Percentiles rank a stretch among this genome's conserved stretches.
Conservation (phyloP, 1,140 invertebrate species). For the Pectinophora gossypiella region DNA sequence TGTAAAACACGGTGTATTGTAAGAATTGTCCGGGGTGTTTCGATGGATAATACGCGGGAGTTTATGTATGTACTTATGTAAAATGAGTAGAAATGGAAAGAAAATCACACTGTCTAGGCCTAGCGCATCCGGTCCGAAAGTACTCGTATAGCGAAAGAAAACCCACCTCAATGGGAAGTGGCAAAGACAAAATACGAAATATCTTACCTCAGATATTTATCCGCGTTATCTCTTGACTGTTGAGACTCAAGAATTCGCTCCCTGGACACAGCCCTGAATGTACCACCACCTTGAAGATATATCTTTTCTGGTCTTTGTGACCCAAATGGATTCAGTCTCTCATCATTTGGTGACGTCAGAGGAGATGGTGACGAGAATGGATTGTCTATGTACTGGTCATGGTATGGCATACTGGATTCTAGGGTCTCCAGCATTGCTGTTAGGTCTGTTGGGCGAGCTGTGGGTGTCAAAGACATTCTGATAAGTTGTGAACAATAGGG, state of each 20-base stretch:
- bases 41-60: too few relatives aligned
- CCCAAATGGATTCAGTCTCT: slow-evolving; percentile 51
- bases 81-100: too few relatives aligned
- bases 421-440: slow-evolving; percentile 65
- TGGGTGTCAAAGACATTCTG: too few relatives aligned
- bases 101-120: too few relatives aligned
- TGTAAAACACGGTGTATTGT: too few relatives aligned
- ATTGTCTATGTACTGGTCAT: slow-evolving; percentile 72
- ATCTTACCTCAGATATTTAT: slow-evolving; percentile 66
- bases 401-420: slow-evolving; percentile 60
- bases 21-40: too few relatives aligned
- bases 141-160: too few relatives aligned
- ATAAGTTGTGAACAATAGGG: too few relatives aligned
- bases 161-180: too few relatives aligned
- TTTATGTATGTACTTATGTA: too few relatives aligned
- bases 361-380: slow-evolving; percentile 74
- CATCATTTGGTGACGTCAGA: slow-evolving; percentile 70
- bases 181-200: not conserved
- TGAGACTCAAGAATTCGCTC: slow-evolving; percentile 65
- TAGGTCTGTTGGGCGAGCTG: slow-evolving; percentile 64
- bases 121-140: too few relatives aligned
- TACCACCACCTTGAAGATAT: slow-evolving; percentile 70
- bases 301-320: slow-evolving; percentile 62
- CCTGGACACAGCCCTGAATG: slow-evolving; percentile 63
- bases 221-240: slow-evolving; percentile 49